phyloP scores from a whole-genome alignment of 1,140 invertebrate species.

The Pseudomyrmex cubaensis region DNA sequence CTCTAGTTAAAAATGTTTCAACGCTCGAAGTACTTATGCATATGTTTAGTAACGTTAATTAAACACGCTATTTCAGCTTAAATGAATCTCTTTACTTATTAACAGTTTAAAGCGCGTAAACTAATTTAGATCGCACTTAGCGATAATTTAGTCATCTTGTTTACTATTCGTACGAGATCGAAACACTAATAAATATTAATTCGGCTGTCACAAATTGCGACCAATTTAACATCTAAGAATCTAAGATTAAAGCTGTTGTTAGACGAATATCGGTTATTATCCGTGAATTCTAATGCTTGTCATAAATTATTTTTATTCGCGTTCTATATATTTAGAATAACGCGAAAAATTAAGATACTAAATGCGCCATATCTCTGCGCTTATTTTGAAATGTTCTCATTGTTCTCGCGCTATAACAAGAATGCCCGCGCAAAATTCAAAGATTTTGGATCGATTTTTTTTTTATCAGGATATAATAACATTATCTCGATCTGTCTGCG shows the following conservation, averaged over 20 bases:
- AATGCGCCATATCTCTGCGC: background rate
- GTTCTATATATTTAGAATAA: background rate
- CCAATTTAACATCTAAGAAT: background rate
- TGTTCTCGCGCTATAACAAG: background rate
- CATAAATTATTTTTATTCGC: background rate
- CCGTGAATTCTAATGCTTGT: background rate
- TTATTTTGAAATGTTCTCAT: slow-evolving; percentile 25
- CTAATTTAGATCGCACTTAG: slow-evolving; percentile 1
- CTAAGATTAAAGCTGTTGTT: background rate
- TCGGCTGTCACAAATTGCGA: background rate
- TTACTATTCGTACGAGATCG: background rate
- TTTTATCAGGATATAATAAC: slow-evolving; percentile 31
- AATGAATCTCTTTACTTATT: slow-evolving; percentile 12
- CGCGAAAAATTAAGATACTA: background rate
- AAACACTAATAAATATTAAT: slow-evolving; percentile 13
- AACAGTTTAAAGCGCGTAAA: slow-evolving; percentile 24
- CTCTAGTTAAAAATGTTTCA: slow-evolving; percentile 22
- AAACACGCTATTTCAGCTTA: slow-evolving; percentile 24
- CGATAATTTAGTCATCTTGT: slow-evolving; percentile 2
- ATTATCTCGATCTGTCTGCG: slow-evolving; percentile 30
- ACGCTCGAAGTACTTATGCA: background rate
- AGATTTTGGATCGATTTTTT: slow-evolving; percentile 12
- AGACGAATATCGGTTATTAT: background rate
- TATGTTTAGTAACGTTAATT: slow-evolving; percentile 7
- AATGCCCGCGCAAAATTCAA: background rate